Evolutionary conservation across 2,888 invertebrate species (phyloP), one percentile per base, ranked within the genome.

Genomic region (Eustalomyia histrio): DNA sequence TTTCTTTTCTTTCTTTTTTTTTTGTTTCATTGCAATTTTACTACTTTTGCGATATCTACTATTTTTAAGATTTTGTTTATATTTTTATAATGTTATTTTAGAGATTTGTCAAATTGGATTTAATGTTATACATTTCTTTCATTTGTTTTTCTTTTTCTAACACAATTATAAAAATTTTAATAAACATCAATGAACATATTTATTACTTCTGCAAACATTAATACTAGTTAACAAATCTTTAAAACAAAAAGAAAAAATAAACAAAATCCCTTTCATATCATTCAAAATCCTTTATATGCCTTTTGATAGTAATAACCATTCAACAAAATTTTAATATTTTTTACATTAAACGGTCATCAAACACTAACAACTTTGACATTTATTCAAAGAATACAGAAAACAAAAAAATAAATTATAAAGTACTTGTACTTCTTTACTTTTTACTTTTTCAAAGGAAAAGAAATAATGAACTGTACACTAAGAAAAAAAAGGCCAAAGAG

Each of bases 341-440:
- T 16, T n/a, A 10, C 57, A 58, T 71, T 72, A 60, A 72, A 72
- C 74, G 65, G 63, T 69, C 73, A 73, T 80, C 53, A 64, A 53
- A 43, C 72, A 67, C 68, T 76, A 73, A 65, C 18, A 65, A 76
- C 69, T 69, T 76, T 76, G 69, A 73, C 76, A 74, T 74, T 81
- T 69, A 68, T 63, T 18, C 18, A n/a, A 43, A 47, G 61, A 69
- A 55, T 47, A 17, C 2, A 24, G 5, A 5, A 2, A 29, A 29
- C 2, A 21, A 21, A 21, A 21, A 21, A 4, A 4, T 3, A 21
- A 35, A 35, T 9, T 39, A 39, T 12, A 39, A 29, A 29, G 29
- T 7, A 29, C 29, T 29, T 29, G 29, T 6, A 29, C 29, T 29
- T 7, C 7, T 39, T 39, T 39, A 4, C 39, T 12, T 39, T 12